Evolutionary conservation across 2,888 invertebrate genomes (phyloP).

Genomic region (Pseudococcus viburni): DNA sequence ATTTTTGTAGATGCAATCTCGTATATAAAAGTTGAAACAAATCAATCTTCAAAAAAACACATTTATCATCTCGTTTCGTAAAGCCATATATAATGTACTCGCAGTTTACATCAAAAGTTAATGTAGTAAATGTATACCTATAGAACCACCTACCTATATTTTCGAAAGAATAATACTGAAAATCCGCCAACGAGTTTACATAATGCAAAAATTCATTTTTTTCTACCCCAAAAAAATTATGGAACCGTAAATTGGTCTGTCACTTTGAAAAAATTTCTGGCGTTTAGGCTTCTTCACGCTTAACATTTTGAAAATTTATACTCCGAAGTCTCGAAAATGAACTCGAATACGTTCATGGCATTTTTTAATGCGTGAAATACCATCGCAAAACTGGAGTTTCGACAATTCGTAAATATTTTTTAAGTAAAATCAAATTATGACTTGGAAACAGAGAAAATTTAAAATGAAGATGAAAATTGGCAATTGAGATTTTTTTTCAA

Average conservation of each 20-base stretch:
- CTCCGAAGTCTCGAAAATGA: not conserved
- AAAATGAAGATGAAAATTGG: not conserved
- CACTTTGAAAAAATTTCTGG: not conserved
- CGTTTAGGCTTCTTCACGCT: not conserved
- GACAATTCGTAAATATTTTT: not conserved
- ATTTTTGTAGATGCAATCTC: slow-evolving; percentile 12
- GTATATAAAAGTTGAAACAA: slow-evolving; percentile 7
- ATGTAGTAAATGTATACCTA: slow-evolving; percentile 10
- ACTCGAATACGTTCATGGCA: too few relatives aligned
- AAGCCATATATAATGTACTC: slow-evolving; percentile 3
- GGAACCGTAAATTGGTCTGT: not conserved
- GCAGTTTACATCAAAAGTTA: not conserved
- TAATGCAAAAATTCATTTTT: not conserved
- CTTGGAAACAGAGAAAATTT: not conserved
- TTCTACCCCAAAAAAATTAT: not conserved
- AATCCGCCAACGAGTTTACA: not conserved
- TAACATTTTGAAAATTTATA: not conserved
- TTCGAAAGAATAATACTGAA: not conserved
- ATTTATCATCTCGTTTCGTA: slow-evolving; percentile 27
- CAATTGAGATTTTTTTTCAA: not conserved
- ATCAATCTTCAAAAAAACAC: slow-evolving; percentile 31
- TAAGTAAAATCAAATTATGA: not conserved
- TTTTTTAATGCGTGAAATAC: too few relatives aligned
- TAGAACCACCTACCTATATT: not conserved
- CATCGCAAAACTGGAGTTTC: not conserved